Conservation (phyloP, 2,113 vertebrate genomes). For the Oceanites oceanicus region DNA sequence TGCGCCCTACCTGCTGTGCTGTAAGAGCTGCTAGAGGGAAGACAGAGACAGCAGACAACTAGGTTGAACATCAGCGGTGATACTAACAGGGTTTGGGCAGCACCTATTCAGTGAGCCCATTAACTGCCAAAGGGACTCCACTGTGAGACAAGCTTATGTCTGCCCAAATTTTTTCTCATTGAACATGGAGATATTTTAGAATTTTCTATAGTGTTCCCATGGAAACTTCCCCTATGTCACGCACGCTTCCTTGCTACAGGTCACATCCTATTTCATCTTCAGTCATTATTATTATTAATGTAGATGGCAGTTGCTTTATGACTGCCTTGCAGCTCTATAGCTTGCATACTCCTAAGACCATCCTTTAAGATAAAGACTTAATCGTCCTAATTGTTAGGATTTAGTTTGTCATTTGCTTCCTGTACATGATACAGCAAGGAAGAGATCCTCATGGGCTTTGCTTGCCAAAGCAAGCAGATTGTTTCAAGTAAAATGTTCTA, state of each 20-base stretch:
- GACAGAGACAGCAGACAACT: neutral
- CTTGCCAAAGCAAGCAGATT: neutral
- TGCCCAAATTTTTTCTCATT: neutral
- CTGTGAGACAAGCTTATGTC: neutral
- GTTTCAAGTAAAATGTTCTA: neutral
- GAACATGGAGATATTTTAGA: neutral
- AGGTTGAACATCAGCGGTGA: neutral
- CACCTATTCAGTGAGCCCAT: neutral
- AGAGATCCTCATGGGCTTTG: neutral
- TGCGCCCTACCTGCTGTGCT: neutral
- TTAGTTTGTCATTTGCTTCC: neutral
- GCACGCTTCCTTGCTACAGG: neutral
- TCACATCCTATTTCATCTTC: conserved; percentile 4
- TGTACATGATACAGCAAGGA: neutral
- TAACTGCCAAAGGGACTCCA: neutral
- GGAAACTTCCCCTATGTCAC: conserved; percentile 25
- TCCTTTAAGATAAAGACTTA: neutral
- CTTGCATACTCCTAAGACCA: neutral
- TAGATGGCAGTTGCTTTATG: neutral
- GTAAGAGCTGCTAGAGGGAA: neutral
- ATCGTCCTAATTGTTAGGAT: neutral
- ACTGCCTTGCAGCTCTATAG: neutral
- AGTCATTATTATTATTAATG: neutral
- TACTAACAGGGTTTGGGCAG: neutral
- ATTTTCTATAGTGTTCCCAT: neutral